These are phyloP conservation scores for Halictus rubicundus DNA, from an alignment of 1,140 invertebrate species.

Conservation along the genomic window DNA sequence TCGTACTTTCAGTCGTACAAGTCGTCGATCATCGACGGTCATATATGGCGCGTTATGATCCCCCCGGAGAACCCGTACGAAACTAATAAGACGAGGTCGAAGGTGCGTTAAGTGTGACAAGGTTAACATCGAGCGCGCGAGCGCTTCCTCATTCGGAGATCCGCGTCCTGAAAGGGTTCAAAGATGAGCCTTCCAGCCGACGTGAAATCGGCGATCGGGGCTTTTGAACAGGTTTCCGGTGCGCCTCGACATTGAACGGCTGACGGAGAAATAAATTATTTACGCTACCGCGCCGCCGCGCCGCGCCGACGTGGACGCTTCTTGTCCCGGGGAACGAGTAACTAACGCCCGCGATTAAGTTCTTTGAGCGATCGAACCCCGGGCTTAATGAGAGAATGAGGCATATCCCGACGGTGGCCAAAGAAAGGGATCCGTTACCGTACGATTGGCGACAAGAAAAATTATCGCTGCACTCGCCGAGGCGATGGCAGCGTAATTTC, in stretches of 20 bases:
- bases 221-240: constrained; percentile 37
- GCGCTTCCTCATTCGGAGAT: constrained; percentile 16
- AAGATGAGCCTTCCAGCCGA: constrained; percentile 19
- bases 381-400: too few relatives aligned
- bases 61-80: constrained; percentile 37
- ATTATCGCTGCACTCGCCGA: too few relatives aligned
- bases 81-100: constrained; percentile 58
- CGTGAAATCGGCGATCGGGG: constrained; percentile 30
- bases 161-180: constrained; percentile 34
- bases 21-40: constrained; percentile 54
- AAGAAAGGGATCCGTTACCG: too few relatives aligned
- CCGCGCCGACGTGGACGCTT: not conserved
- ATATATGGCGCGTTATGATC: constrained; percentile 49
- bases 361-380: too few relatives aligned
- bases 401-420: too few relatives aligned
- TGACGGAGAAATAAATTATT: constrained; percentile 26
- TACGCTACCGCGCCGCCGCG: constrained; percentile 3
- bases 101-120: constrained; percentile 36
- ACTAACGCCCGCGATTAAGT: too few relatives aligned
- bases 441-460: too few relatives aligned
- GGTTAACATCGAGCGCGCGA: constrained; percentile 44
- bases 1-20: constrained; percentile 34
- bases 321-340: not conserved
- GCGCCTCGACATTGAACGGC: not conserved
- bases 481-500: too few relatives aligned